Evolutionary conservation across 2,888 invertebrate genomes (phyloP), one percentile per base, ranked within the genome.

Genomic region (Pristionchus japonicus): DNA sequence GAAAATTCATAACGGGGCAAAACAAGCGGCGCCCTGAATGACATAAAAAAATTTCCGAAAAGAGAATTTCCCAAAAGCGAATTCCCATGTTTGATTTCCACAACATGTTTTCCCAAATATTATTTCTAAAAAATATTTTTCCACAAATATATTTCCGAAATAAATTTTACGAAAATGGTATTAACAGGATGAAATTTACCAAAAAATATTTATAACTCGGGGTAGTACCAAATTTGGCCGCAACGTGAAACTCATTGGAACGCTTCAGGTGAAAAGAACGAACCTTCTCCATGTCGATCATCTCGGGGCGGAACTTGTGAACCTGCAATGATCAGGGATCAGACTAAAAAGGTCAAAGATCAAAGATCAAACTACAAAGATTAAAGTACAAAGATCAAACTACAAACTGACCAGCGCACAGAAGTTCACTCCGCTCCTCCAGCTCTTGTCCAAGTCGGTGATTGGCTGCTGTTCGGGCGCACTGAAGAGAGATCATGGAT

Each of bases 361-460:
- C 70, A 74, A 23, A 40, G 40, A 40, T 40, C 70, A 40, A 37
- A 77, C 37, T 77, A n/a, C 23, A 77, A 27, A 47, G 27, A 17
- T 34, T 17, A 77, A 27, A 77, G 3, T 13, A n/a, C 77, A 74
- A 74, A 40, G 40, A 74, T 40, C 40, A 74, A 74, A 74, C 74
- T 74, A 74, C 37, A 74, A 74, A 77, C 82, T 31, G 20, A 86
- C 86, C 20, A 94, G 91, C 13, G 94, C 94, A 86, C 92, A 93
- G 90, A 94, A 93, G 31, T 94, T 91, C 40, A 94, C 90, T 82
- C 94, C 94, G 89, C 94, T 93, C 47, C 92, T 90, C 94, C 94
- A 94, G 77, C 91, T 91, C 85, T 91, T 91, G 89, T 94, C 94
- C 92, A 94, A 92, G 88, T 94, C 94, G n/a, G 90, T 90, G 49